phyloP scores from a whole-genome alignment of 2,888 invertebrate species.

The Drosophila prolongata region DNA sequence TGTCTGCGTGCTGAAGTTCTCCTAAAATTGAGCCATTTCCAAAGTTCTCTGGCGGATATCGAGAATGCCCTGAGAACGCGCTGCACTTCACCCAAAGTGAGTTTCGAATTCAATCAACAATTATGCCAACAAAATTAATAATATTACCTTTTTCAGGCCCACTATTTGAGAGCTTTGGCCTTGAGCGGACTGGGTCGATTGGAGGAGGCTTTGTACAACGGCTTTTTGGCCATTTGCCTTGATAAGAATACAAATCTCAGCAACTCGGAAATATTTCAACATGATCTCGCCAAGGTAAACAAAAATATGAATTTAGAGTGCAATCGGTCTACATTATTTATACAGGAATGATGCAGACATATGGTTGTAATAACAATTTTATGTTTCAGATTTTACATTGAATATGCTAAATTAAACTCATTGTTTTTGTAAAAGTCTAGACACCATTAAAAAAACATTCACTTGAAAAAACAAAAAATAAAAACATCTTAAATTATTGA shows the following conservation, averaged over 20 bases:
- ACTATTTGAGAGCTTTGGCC: conserved; percentile 86
- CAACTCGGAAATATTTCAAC: conserved; percentile 83
- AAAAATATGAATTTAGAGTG: not conserved
- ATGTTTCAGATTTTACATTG: not conserved
- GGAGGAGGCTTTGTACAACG: conserved; percentile 86
- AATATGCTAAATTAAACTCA: too few relatives aligned
- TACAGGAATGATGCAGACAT: not conserved
- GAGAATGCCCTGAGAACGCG: conserved; percentile 87
- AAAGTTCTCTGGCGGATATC: conserved; percentile 88
- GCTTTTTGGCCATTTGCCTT: conserved; percentile 86
- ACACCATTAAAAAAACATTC: not conserved
- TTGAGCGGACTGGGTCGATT: conserved; percentile 85
- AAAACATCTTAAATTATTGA: not conserved
- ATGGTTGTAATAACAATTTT: not conserved
- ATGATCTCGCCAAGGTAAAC: conserved; percentile 84
- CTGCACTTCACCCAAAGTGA: conserved; percentile 89
- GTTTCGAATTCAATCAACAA: not conserved
- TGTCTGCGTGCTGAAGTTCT: conserved; percentile 88
- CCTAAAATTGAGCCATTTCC: conserved; percentile 86
- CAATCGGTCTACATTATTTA: not conserved
- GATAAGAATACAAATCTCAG: conserved; percentile 83
- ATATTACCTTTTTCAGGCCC: conserved; percentile 83
- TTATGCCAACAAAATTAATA: not conserved
- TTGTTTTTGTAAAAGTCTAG: conserved; percentile 1
- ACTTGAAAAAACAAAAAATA: not conserved